Base-by-base conservation (phyloP, 2,113 vertebrate species). In the Megaceryle torquata region DNA sequence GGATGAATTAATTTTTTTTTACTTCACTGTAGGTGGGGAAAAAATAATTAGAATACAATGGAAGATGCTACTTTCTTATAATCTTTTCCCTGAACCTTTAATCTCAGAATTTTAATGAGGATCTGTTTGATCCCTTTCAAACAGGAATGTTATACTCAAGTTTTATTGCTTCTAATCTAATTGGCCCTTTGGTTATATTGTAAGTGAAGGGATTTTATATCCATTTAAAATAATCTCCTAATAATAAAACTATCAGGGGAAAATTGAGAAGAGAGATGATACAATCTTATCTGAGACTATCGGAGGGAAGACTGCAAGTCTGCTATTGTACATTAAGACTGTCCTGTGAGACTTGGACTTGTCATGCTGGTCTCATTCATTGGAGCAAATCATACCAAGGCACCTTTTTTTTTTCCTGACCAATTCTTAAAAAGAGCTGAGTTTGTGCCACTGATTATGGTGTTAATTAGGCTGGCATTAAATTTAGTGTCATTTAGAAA, bases 71-170 rank as follows among this genome's bases (percentile, higher is more conserved):
- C 88, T 91, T 88, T 94, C 53, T 93, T 89, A 37, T 81, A 74
- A 77, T 85, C 25, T 94, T 93, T 93, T 72, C 20, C 33, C 29
- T 91, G 41, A 60, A 44, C 70, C 19, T 93, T 94, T 86, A 65
- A 43, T 96, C 35, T 91, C 37, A 77, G 50, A n/a, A 41, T 96
- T 96, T 96, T 86, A 83, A 79, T 89, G 46, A 89, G 33, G 37
- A 88, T 80, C 37, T 59, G n/a, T 89, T 87, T 89, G 56, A 75
- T 91, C 28, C 28, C n/a, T 82, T 91, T 94, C 24, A 88, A 54
- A 74, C 3, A 61, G 33, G 7, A 79, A 93, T 56, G 8, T 18
- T 88, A 43, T 37, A 95, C 33, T 93, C 50, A 90, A 74, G 18
- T 95, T 96, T 81, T 68, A 92, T 44, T 68, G 20, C 50, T 94